Base-by-base conservation (phyloP, 2,888 invertebrate species). In the Labia minor region DNA sequence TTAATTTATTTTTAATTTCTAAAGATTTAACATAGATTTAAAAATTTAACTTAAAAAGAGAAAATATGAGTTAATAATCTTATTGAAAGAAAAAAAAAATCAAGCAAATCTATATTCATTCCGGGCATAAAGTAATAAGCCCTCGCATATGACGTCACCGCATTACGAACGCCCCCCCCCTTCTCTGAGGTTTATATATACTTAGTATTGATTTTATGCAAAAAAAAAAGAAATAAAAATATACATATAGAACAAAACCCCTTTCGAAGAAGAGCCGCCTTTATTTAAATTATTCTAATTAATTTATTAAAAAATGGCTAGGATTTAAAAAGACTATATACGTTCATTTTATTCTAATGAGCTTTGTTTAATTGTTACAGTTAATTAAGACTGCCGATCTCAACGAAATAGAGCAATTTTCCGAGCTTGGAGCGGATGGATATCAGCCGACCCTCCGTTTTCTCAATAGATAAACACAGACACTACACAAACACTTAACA, bases 121-220 rank as follows among this genome's bases (percentile, higher is more conserved):
- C 8, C 8, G 26, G 26, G 26, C 4, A 8, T 16, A n/a, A 49
- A 49, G 49, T 16, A n/a, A n/a, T 10, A 49, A 49, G 6, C 49
- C 49, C 16, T 16, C 14, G 14, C 2, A 14, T 49, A 11, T 49
- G 49, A 49, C 49, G 49, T 49, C 49, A 49, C 14, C n/a, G 16
- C 16, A 8, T 14, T 49, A 49, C 49, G 49, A 8, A 49, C 16
- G 49, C 49, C 8, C 14, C 33, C 33, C 11, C 49, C n/a, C 49
- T 49, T 26, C 8, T 8, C 26, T 49, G 49, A 16, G 49, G n/a
- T 49, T 49, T 49, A 49, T 49, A 49, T 49, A 49, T 49, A 49
- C 49, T 49, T 49, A 49, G n/a, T 49, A 49, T 49, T 49, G 49
- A 49, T 49, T 49, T 49, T 49, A 49, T 49, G 49, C 49, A 49